Percentiles rank a stretch among this genome's conserved stretches.
Conservation (phyloP, 2,888 invertebrate genomes). For the Craniophora ligustri region DNA sequence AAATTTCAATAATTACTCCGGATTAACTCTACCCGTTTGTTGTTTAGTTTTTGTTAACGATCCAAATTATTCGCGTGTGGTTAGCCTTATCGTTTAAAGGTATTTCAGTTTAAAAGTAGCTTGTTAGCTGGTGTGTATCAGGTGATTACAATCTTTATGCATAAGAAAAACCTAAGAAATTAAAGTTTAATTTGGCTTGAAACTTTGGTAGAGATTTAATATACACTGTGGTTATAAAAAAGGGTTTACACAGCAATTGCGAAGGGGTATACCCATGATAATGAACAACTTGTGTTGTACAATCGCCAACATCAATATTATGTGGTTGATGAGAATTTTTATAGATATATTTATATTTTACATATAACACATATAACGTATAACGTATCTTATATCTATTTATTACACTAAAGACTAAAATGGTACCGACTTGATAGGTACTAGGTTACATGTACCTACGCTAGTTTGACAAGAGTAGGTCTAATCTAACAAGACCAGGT, state of each 20-base stretch:
- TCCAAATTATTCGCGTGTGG: slow-evolving; percentile 35
- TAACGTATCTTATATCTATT: too few relatives aligned
- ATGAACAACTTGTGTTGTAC: too few relatives aligned
- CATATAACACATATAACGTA: too few relatives aligned
- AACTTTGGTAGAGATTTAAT: too few relatives aligned
- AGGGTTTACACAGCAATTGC: too few relatives aligned
- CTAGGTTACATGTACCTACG: neutral
- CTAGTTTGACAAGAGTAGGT: slow-evolving; percentile 25
- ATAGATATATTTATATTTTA: too few relatives aligned
- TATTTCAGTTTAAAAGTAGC: slow-evolving; percentile 17
- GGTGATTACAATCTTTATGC: slow-evolving; percentile 18
- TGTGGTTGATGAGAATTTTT: too few relatives aligned
- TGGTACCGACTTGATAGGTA: too few relatives aligned
- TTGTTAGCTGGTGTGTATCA: slow-evolving; percentile 26
- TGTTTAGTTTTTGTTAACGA: slow-evolving; percentile 6
- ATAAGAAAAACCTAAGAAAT: neutral
- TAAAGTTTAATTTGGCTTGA: too few relatives aligned
- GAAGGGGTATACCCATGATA: too few relatives aligned
- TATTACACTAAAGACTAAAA: slow-evolving; percentile 3
- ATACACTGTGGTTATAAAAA: too few relatives aligned
- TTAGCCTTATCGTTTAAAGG: slow-evolving; percentile 35
- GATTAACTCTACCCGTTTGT: slow-evolving; percentile 10
- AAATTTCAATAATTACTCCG: slow-evolving; percentile 24
- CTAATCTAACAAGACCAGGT: slow-evolving; percentile 26
- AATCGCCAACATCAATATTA: too few relatives aligned